Evolutionary conservation across 2,113 vertebrate species (phyloP).

Genomic region (Fregata magnificens): DNA sequence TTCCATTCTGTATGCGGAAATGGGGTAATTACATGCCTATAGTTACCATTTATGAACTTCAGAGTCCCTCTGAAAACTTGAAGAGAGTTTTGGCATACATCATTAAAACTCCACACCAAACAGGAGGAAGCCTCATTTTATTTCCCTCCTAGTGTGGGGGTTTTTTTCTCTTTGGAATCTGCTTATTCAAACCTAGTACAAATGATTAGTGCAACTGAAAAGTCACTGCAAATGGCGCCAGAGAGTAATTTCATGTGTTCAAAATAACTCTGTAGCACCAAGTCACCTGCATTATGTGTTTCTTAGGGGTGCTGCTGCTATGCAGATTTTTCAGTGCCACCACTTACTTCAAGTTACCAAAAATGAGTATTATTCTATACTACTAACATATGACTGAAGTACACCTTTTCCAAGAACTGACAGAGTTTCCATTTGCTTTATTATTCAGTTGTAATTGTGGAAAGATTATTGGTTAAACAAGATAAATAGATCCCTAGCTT

Average conservation of each 20-base stretch:
- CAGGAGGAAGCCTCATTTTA: neutral
- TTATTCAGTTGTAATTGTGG: neutral
- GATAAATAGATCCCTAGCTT: neutral
- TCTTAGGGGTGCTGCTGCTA: neutral
- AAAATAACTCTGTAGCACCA: neutral
- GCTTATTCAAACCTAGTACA: neutral
- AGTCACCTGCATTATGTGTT: neutral
- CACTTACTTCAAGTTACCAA: neutral
- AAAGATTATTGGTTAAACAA: neutral
- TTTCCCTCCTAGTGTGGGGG: neutral
- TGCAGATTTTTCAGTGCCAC: neutral
- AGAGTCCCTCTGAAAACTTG: neutral
- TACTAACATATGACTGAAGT: neutral
- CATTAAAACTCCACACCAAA: neutral
- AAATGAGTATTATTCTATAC: neutral
- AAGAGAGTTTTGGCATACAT: neutral
- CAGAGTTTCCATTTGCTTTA: neutral
- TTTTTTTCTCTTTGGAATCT: neutral
- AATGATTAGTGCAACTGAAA: neutral
- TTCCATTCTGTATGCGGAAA: rapidly evolving
- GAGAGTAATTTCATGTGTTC: neutral
- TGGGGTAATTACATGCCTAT: neutral
- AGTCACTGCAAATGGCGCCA: neutral
- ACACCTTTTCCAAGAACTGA: neutral
- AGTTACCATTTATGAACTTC: neutral